These are phyloP conservation scores for Myotis daubentonii DNA, from an alignment of 2,797 vertebrate genomes.

Conservation along the genomic window DNA sequence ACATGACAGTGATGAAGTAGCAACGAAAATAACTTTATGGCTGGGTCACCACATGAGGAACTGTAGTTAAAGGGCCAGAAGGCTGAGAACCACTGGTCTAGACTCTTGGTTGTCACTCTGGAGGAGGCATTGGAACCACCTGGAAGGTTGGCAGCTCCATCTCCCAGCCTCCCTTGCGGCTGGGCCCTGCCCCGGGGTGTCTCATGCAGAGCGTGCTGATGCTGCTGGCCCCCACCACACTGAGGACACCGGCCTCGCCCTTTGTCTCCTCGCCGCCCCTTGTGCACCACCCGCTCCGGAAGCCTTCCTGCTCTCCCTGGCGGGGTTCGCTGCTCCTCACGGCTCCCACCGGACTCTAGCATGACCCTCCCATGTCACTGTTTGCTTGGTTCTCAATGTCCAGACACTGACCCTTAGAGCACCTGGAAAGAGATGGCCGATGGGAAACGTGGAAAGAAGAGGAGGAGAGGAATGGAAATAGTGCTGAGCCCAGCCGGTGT, in stretches of 20 bases:
- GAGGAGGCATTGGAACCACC: rapidly evolving
- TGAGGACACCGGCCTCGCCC: not conserved
- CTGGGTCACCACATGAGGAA: no score
- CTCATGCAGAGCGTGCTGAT: not conserved
- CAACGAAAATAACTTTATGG: no score
- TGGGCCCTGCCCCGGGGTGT: not conserved
- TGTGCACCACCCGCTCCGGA: not conserved
- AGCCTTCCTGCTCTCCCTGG: not conserved
- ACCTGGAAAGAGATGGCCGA: not conserved
- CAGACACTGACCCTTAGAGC: not conserved
- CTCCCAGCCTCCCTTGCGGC: not conserved
- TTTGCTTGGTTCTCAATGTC: not conserved
- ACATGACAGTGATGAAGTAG: no score
- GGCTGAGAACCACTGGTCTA: no score
- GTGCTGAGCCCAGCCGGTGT: not conserved
- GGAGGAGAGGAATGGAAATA: no score
- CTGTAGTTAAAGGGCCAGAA: no score
- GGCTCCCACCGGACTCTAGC: not conserved
- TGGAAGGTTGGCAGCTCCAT: not conserved
- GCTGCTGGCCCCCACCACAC: no score
- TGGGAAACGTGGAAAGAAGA: rapidly evolving
- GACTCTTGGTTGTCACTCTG: not conserved
- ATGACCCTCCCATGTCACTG: not conserved
- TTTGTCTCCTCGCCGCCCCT: not conserved
- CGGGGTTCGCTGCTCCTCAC: not conserved